Conservation (phyloP, 2,888 invertebrate genomes). For the Alentia gelatinosa region DNA sequence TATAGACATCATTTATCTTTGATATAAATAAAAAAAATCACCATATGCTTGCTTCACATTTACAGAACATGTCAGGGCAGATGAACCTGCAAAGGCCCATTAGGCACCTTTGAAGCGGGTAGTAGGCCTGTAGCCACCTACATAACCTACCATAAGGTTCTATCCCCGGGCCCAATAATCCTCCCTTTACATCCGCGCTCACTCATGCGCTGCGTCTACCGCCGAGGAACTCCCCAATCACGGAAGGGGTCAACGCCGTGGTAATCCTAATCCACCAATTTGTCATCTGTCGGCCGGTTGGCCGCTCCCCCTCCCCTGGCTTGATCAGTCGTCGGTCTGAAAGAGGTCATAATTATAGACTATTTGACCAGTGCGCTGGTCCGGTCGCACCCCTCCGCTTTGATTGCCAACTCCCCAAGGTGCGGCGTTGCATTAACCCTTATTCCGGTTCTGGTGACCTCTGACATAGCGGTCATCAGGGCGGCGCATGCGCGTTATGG, state of each 20-base stretch:
- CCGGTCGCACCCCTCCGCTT: background rate
- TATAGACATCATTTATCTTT: too few relatives aligned
- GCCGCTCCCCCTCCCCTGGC: background rate
- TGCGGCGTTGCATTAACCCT: constrained; percentile 28
- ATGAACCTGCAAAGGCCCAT: background rate
- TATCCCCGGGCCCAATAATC: constrained; percentile 19
- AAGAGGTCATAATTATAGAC: constrained; percentile 47
- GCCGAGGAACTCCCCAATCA: background rate
- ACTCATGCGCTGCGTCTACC: background rate
- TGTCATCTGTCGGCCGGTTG: constrained; percentile 37
- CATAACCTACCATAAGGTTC: constrained; percentile 50
- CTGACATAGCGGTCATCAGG: constrained; percentile 22
- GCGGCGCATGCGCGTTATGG: background rate
- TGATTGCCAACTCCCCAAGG: constrained; percentile 32
- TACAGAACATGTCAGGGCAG: constrained; percentile 9
- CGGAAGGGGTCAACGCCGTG: background rate
- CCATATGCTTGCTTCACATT: background rate
- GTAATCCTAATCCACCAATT: constrained; percentile 49
- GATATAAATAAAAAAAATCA: background rate
- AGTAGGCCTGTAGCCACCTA: background rate
- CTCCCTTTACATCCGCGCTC: background rate
- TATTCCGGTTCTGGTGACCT: constrained; percentile 13
- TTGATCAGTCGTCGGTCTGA: background rate
- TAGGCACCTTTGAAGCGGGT: background rate
- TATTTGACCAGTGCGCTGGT: constrained; percentile 30